Base-by-base conservation (phyloP, 2,888 invertebrate species). In the Selenia dentaria region DNA sequence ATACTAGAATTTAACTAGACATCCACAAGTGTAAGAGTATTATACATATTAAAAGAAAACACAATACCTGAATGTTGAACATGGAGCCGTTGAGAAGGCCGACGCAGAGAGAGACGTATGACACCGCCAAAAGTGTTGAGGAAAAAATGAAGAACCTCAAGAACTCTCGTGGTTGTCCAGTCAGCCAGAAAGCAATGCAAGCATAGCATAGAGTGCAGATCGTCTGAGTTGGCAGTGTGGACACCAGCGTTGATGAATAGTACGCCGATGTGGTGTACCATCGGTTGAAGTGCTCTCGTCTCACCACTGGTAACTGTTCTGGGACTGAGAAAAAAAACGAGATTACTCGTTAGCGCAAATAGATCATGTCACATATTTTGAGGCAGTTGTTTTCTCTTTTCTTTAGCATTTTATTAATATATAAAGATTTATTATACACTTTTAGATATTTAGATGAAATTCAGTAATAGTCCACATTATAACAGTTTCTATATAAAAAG, bases 191-290 rank as follows among this genome's bases (percentile, higher is more conserved):
- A 0, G 96, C 95, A 35, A 97, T 93, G 44, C 93, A 75, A 4
- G 95, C 93, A 69, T 96, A 98, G 3, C 93, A 78, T 6, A 95
- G 76, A 0, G 97, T 96, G 63, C 95, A 95, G 12, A 94, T 77
- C 0, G 95, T 82, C 89, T 97, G 97, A 53, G 95, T 94, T 0
- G 97, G 98, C 59, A 98, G 88, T 67, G 97, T 96, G 0, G 96
- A 94, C 35, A 95, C 79, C 3, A 96, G 93, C 32, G 95, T 94
- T 6, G 97, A 95, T 11, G 94, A 79, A 71, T 96, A 97, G 80
- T 96, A 97, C 0, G 96, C 94, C 34, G 94, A 94, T 1, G 97
- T 84, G 11, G 96, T 95, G 82, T 97, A 97, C 97, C 97, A 97
- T 45, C 96, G 93, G 83, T 97, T 97, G 65, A 97, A 95, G 72